These are phyloP conservation scores for Caenorhabditis becei DNA, from an alignment of 2,888 invertebrate genomes.

Conservation along the genomic window DNA sequence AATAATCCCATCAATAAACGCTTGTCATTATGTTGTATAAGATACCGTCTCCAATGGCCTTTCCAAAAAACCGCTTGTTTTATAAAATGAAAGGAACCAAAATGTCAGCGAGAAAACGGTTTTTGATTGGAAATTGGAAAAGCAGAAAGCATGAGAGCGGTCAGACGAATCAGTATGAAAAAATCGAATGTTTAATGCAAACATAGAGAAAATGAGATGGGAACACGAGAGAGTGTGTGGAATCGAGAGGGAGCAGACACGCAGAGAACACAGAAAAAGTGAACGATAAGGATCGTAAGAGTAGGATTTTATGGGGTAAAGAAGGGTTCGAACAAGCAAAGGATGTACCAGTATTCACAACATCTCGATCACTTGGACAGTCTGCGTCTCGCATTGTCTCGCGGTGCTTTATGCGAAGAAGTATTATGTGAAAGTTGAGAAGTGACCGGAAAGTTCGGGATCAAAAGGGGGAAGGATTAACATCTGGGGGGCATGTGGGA, in stretches of 20 bases:
- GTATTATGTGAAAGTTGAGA: not conserved
- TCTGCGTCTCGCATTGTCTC: slow-evolving; percentile 2
- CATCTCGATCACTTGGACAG: slow-evolving; percentile 9
- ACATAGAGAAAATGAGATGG: slow-evolving; percentile 4
- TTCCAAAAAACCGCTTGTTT: not conserved
- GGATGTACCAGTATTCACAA: not conserved
- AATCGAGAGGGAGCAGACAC: slow-evolving; percentile 8
- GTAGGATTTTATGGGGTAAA: not conserved
- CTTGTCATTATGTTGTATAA: not conserved
- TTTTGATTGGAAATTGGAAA: not conserved
- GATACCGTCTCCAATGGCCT: no score
- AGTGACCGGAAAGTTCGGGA: slow-evolving; percentile 7
- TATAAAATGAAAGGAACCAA: slow-evolving; percentile 6
- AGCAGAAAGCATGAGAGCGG: not conserved
- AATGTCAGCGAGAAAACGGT: slow-evolving; percentile 4
- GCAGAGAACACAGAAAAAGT: slow-evolving; percentile 8
- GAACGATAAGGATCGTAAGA: slow-evolving; percentile 8
- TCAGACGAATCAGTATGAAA: not conserved
- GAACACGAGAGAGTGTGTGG: slow-evolving; percentile 8
- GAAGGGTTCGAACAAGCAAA: not conserved
- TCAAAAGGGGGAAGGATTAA: not conserved
- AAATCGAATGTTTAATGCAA: slow-evolving; percentile 1
- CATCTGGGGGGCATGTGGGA: slow-evolving; percentile 1
- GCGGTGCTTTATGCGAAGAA: not conserved
- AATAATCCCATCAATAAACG: not conserved